Percentiles rank a stretch among this genome's conserved stretches.
These are phyloP conservation scores for Branchinecta lindahli DNA, from an alignment of 1,140 invertebrate species.

Conservation along the genomic window DNA sequence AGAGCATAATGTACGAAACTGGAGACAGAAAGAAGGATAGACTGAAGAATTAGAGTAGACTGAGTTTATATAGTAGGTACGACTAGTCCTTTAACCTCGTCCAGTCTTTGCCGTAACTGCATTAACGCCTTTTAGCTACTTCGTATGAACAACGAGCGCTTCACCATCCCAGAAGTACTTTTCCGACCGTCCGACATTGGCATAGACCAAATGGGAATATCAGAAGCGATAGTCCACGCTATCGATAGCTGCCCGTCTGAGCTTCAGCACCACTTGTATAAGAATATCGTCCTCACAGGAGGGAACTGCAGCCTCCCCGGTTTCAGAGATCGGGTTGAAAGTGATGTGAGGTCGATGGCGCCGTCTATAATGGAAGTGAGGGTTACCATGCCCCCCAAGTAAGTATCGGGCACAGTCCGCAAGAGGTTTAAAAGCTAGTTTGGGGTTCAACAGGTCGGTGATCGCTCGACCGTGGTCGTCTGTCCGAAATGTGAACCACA, in stretches of 20 bases:
- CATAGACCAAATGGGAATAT: slow-evolving; percentile 82
- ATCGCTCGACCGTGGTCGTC: too few relatives aligned
- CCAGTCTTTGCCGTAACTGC: too few relatives aligned
- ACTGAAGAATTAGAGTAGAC: too few relatives aligned
- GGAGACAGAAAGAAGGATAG: too few relatives aligned
- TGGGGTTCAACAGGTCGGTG: background rate
- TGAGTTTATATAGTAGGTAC: too few relatives aligned
- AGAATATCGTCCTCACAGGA: slow-evolving; percentile 83
- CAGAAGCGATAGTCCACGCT: slow-evolving; percentile 66
- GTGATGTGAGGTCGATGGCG: slow-evolving; percentile 60
- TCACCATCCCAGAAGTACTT: slow-evolving; percentile 82
- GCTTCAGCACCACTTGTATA: slow-evolving; percentile 59
- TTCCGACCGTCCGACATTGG: slow-evolving; percentile 92
- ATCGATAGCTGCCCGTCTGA: slow-evolving; percentile 56
- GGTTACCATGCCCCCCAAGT: slow-evolving; percentile 46
- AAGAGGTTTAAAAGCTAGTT: background rate
- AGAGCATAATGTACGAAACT: too few relatives aligned
- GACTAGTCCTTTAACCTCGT: too few relatives aligned
- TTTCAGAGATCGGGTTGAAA: slow-evolving; percentile 59
- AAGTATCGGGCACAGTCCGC: slow-evolving; percentile 22
- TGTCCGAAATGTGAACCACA: background rate
- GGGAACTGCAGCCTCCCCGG: slow-evolving; percentile 64
- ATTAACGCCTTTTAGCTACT: slow-evolving; percentile 44
- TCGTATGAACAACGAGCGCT: slow-evolving; percentile 76
- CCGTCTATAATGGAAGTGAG: slow-evolving; percentile 57